Conservation (phyloP, 2,113 vertebrate species). For the Ia io region DNA sequence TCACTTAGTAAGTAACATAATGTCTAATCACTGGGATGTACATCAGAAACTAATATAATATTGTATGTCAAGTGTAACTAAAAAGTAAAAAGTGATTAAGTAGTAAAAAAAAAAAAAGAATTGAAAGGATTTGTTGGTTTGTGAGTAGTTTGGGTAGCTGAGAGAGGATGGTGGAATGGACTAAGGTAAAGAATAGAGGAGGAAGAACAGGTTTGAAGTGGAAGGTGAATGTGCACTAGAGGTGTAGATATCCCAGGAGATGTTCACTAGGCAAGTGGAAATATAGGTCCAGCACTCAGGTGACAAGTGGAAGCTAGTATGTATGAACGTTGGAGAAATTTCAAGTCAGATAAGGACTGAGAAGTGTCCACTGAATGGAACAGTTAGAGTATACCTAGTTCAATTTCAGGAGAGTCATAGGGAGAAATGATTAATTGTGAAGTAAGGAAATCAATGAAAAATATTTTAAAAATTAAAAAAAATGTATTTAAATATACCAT, state of each 20-base stretch:
- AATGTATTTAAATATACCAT: too few species aligned
- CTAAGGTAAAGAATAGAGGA: background rate
- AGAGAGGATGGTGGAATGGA: background rate
- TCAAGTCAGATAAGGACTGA: background rate
- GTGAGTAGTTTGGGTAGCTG: background rate
- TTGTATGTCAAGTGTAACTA: background rate
- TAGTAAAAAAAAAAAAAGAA: background rate
- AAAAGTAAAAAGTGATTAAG: background rate
- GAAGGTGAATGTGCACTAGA: background rate
- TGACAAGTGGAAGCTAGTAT: background rate
- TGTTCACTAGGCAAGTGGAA: background rate
- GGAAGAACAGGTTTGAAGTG: background rate
- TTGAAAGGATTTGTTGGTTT: slow-evolving; percentile 6
- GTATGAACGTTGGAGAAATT: background rate
- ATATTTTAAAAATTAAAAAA: background rate
- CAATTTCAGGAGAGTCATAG: background rate
- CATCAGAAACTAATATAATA: background rate
- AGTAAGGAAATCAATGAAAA: background rate
- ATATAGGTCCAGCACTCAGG: background rate
- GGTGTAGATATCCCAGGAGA: background rate
- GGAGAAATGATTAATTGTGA: background rate
- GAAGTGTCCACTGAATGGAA: background rate
- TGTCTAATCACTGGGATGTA: background rate
- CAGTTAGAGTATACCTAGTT: background rate
- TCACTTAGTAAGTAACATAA: background rate